Evolutionary conservation across 2,888 invertebrate species (phyloP).

Genomic region (Sipha maydis): DNA sequence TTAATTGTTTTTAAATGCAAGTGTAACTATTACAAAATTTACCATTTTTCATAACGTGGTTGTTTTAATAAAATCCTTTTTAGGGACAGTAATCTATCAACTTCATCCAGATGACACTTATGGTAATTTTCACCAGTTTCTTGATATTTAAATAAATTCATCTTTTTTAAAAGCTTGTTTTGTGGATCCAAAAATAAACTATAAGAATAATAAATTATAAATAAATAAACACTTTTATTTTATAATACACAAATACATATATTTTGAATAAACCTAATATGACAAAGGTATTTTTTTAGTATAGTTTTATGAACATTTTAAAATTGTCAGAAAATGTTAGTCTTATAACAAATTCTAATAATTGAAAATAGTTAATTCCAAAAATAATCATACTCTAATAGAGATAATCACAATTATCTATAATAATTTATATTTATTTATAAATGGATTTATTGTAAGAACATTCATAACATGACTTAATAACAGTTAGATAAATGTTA

Average conservation of each 20-base stretch:
- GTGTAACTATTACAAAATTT: neutral
- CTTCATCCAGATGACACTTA: conserved; percentile 6
- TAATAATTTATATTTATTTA: no score
- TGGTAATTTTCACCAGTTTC: neutral
- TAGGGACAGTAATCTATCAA: neutral
- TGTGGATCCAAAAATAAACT: neutral
- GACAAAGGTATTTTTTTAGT: neutral
- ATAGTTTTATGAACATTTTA: no score
- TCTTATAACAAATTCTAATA: neutral
- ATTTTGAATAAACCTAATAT: no score
- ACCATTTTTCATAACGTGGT: conserved; percentile 32
- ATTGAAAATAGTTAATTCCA: neutral
- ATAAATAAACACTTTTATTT: neutral
- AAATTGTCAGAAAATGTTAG: no score
- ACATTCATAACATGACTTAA: no score
- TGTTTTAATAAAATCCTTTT: neutral
- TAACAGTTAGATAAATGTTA: no score
- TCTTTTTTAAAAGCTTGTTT: neutral
- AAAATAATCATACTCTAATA: no score
- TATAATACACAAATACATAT: no score
- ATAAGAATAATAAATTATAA: neutral
- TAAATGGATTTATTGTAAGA: no score
- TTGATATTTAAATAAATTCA: neutral
- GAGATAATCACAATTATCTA: no score
- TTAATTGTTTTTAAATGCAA: neutral